These are phyloP conservation scores for Trilocha varians DNA, from an alignment of 2,888 invertebrate genomes.

Conservation along the genomic window DNA sequence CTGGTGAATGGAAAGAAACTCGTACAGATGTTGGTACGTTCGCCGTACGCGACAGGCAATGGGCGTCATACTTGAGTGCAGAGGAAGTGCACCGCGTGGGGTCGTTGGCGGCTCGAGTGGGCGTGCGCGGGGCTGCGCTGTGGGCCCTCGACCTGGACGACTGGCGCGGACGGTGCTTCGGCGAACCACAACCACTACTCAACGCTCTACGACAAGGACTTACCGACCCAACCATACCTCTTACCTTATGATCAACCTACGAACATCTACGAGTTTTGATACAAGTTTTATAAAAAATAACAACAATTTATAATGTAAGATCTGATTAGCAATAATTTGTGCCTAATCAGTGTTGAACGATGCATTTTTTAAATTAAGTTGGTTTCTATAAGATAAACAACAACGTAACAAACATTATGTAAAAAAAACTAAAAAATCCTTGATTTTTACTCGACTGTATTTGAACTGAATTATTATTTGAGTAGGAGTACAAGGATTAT, in stretches of 20 bases:
- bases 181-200: slow-evolving; percentile 78
- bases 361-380: background rate
- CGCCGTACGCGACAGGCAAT: slow-evolving; percentile 80
- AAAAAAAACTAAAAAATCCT: slow-evolving; percentile 16
- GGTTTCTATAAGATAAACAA: background rate
- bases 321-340: too few relatives aligned
- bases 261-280: too few relatives aligned
- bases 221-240: slow-evolving; percentile 40
- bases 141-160: slow-evolving; percentile 88
- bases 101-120: slow-evolving; percentile 69
- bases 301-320: too few relatives aligned
- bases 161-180: slow-evolving; percentile 79
- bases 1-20: slow-evolving; percentile 66
- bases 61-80: slow-evolving; percentile 85
- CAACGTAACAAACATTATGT: background rate
- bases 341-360: background rate
- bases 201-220: slow-evolving; percentile 70
- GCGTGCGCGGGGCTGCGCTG: slow-evolving; percentile 81
- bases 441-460: slow-evolving; percentile 36
- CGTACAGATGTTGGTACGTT: slow-evolving; percentile 82
- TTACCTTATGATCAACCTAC: slow-evolving; percentile 26
- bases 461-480: slow-evolving; percentile 11
- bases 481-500: slow-evolving; percentile 31
- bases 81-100: slow-evolving; percentile 76
- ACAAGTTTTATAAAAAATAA: too few relatives aligned